Evolutionary conservation across 2,797 vertebrate species (phyloP).

Genomic region (Poliocrania exsul): DNA sequence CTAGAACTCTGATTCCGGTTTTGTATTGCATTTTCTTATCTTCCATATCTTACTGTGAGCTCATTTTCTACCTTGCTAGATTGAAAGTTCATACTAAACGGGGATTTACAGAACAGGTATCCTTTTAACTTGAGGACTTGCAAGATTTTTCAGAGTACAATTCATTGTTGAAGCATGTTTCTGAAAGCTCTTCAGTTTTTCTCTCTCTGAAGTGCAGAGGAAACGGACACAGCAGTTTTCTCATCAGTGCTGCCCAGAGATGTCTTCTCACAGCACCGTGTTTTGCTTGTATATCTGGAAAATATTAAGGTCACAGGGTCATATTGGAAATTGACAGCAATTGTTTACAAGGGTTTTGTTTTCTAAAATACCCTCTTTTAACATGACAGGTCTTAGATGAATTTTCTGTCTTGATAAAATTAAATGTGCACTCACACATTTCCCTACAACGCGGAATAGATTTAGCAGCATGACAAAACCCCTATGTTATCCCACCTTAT

Average conservation of each 20-base stretch:
- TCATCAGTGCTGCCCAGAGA: background rate
- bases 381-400: background rate
- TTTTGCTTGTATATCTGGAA: background rate
- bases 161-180: background rate
- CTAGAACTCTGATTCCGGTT: background rate
- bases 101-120: background rate
- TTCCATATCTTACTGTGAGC: background rate
- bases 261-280: background rate
- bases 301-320: background rate
- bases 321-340: background rate
- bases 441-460: background rate
- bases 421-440: background rate
- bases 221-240: background rate
- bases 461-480: background rate
- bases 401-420: slow-evolving; percentile 6
- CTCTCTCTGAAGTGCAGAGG: background rate
- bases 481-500: background rate
- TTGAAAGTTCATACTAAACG: background rate
- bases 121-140: background rate
- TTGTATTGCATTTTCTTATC: background rate
- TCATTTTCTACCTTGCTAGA: background rate
- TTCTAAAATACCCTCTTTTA: background rate
- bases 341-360: background rate
- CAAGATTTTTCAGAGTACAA: background rate
- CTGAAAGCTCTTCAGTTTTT: background rate